Evolutionary conservation across 2,797 vertebrate genomes (phyloP).

Genomic region (Parauchenoglanis punctatus): DNA sequence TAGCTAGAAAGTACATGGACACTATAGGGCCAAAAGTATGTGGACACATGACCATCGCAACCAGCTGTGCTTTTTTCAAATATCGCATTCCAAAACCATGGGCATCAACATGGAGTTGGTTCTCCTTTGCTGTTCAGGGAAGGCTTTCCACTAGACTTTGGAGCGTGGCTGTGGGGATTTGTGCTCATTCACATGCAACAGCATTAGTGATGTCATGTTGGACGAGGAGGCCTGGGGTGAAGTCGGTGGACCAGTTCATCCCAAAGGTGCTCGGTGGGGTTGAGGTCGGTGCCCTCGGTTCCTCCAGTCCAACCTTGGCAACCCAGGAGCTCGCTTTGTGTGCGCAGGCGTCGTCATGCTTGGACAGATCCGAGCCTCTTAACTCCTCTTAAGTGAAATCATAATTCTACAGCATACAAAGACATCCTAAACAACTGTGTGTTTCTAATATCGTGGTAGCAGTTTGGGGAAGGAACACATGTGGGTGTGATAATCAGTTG

Average conservation of each 20-base stretch:
- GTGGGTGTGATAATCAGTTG: neutral
- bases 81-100: neutral
- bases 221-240: neutral
- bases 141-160: neutral
- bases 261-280: neutral
- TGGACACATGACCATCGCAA: neutral
- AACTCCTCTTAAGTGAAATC: neutral
- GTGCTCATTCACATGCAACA: too few species aligned
- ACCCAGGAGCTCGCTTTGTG: neutral
- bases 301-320: neutral
- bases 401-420: neutral
- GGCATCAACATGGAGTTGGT: neutral
- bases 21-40: neutral
- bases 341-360: neutral
- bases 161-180: neutral
- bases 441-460: neutral
- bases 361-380: neutral
- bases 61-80: neutral
- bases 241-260: neutral
- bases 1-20: neutral
- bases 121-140: neutral
- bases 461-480: neutral
- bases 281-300: neutral
- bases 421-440: neutral
- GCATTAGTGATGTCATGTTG: neutral